phyloP scores from a whole-genome alignment of 2,113 vertebrate genomes.

The Chaenogobius annularis region DNA sequence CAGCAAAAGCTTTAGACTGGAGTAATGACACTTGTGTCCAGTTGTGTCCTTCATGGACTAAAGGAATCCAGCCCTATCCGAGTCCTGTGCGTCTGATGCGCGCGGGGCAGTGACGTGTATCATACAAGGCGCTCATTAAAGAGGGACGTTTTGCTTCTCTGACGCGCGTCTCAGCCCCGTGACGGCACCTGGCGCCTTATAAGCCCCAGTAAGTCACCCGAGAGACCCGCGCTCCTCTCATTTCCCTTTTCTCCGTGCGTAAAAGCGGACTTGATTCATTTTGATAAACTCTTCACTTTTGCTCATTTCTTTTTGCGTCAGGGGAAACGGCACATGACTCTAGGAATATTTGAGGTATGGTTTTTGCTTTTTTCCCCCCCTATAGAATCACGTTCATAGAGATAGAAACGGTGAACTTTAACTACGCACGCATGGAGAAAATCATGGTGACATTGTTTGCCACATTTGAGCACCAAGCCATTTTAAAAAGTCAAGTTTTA shows the following conservation, averaged over 20 bases:
- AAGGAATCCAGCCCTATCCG: conserved; percentile 28
- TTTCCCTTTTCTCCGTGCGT: conserved; percentile 15
- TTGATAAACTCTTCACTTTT: conserved; percentile 5
- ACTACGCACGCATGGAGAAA: background rate
- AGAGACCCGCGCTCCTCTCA: conserved; percentile 41
- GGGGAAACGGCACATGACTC: conserved; percentile 49
- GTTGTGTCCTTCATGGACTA: conserved; percentile 5
- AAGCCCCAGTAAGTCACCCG: conserved; percentile 67
- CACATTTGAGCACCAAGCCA: background rate
- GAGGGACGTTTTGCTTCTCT: conserved; percentile 63
- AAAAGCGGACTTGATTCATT: conserved; percentile 13
- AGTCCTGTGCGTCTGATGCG: conserved; percentile 2
- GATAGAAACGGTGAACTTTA: background rate
- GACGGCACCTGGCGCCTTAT: conserved; percentile 84
- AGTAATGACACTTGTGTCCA: background rate
- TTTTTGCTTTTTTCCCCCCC: background rate
- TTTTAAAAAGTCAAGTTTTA: background rate
- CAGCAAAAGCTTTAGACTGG: background rate
- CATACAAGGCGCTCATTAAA: conserved; percentile 64
- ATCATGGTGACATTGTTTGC: background rate
- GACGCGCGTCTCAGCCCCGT: conserved; percentile 72
- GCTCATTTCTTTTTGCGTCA: conserved; percentile 11
- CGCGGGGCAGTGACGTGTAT: conserved; percentile 49
- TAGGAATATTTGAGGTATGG: conserved; percentile 50
- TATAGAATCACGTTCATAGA: background rate